Base-by-base conservation (phyloP, 1,140 invertebrate species). In the Brachionus sp. region DNA sequence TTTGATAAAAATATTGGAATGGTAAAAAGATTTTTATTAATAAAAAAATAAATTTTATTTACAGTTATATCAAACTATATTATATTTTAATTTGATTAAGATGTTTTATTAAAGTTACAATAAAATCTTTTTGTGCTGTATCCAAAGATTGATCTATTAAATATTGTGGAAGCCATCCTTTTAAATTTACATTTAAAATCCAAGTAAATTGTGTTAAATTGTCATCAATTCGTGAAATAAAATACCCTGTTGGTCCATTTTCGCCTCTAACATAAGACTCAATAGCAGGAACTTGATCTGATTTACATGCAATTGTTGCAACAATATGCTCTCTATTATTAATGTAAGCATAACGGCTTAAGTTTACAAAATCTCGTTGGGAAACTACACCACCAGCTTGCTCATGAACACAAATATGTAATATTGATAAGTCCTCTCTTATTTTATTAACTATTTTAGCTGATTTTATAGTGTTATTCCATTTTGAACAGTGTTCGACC, bases 121-220 rank as follows among this genome's bases (percentile, higher is more conserved):
- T 62, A 33, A 82, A 62, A 25, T 62, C 77, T 50, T 50, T 64
- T 68, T 82, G 77, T 23, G 42, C 53, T 16, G 12, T 29, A 10
- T 12, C 29, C 5, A 82, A 68, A n/a, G 77, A 57, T 62, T 37
- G 29, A 66, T 82, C 50, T 16, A 82, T 82, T 5, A 82, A 29
- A 68, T 68, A 68, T 29, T 82, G 77, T 12, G 77, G 77, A 50
- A 82, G 25, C 77, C 77, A 82, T 16, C 77, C 77, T 82, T 82
- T 82, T 37, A 82, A 64, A 57, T 64, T 82, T 25, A 64, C 77
- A 39, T 82, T 82, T 13, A 82, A 39, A 62, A 82, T 64, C 33
- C 39, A 82, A 25, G 77, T 82, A 33, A 82, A 42, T 29, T 64
- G 16, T 29, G 42, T 50, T 2, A 16, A 29, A 7, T 57, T 64